These are phyloP conservation scores for Diploptera punctata DNA, from an alignment of 2,888 invertebrate genomes.

Conservation along the genomic window DNA sequence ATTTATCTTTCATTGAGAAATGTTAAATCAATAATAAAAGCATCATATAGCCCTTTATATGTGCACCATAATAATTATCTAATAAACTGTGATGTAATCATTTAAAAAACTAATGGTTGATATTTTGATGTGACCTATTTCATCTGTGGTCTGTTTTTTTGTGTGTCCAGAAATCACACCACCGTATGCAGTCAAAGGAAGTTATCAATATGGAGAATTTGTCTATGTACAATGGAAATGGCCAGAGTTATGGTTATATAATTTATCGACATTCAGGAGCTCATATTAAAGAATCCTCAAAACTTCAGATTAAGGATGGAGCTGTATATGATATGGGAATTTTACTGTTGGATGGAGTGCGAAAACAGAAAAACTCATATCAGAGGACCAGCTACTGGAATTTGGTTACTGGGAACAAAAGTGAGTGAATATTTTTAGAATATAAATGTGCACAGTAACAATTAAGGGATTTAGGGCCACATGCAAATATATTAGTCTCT, in stretches of 20 bases:
- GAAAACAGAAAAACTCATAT: slow-evolving; percentile 52
- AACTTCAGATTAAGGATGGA: slow-evolving; percentile 53
- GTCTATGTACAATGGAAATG: slow-evolving; percentile 54
- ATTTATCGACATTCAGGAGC: slow-evolving; percentile 57
- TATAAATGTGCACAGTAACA: too few species aligned
- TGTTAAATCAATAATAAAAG: too few species aligned
- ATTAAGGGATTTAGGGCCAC: too few species aligned
- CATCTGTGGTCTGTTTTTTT: too few species aligned
- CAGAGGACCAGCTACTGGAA: slow-evolving; percentile 49
- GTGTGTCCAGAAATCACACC: slow-evolving; percentile 31
- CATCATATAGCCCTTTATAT: too few species aligned
- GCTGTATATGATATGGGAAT: slow-evolving; percentile 59
- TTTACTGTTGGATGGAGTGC: slow-evolving; percentile 56
- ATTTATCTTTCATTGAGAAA: too few species aligned
- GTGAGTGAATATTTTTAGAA: too few species aligned
- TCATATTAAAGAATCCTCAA: slow-evolving; percentile 46
- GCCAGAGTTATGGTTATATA: slow-evolving; percentile 65
- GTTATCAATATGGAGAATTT: slow-evolving; percentile 51
- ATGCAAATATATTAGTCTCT: too few species aligned
- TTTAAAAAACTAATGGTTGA: too few species aligned
- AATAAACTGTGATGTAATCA: too few species aligned
- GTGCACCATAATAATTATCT: too few species aligned
- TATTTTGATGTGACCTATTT: too few species aligned
- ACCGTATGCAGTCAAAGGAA: slow-evolving; percentile 38
- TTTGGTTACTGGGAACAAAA: slow-evolving; percentile 55